These are phyloP conservation scores for Erpetoichthys calabaricus DNA, from an alignment of 2,797 vertebrate species.

Conservation along the genomic window DNA sequence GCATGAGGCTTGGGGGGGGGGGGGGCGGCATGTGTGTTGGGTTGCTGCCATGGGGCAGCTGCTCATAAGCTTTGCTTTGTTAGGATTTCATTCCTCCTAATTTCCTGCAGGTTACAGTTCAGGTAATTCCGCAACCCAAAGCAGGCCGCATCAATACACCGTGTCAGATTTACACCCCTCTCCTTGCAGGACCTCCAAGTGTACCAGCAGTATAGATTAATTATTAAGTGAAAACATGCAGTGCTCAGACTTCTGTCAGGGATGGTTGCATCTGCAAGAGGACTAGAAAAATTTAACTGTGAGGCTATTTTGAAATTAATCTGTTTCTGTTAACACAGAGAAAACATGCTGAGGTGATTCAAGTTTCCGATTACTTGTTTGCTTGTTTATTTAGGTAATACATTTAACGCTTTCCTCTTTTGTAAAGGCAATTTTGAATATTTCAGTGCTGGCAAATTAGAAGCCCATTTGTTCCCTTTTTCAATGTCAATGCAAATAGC, in stretches of 20 bases:
- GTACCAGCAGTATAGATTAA: constrained; percentile 3
- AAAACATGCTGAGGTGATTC: no score
- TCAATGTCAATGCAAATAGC: no score
- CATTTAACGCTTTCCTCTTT: no score
- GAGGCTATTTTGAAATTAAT: neutral
- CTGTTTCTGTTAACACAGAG: neutral
- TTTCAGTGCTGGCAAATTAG: no score
- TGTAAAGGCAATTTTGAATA: no score
- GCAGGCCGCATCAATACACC: constrained; percentile 6
- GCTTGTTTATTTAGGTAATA: no score
- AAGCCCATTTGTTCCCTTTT: no score
- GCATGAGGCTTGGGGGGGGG: neutral
- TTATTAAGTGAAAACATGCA: neutral
- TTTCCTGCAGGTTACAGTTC: constrained; percentile 14
- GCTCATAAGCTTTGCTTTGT: constrained; percentile 5
- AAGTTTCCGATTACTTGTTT: no score
- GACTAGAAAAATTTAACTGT: neutral
- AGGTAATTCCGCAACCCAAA: constrained; percentile 9
- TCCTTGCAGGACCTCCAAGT: constrained; percentile 2
- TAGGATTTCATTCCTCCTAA: constrained; percentile 13
- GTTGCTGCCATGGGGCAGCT: neutral
- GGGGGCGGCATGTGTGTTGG: neutral
- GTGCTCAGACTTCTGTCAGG: neutral
- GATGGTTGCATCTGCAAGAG: neutral
- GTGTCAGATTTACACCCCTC: neutral